Conservation (phyloP, 2,113 vertebrate species). For the Ranitomeya imitator region DNA sequence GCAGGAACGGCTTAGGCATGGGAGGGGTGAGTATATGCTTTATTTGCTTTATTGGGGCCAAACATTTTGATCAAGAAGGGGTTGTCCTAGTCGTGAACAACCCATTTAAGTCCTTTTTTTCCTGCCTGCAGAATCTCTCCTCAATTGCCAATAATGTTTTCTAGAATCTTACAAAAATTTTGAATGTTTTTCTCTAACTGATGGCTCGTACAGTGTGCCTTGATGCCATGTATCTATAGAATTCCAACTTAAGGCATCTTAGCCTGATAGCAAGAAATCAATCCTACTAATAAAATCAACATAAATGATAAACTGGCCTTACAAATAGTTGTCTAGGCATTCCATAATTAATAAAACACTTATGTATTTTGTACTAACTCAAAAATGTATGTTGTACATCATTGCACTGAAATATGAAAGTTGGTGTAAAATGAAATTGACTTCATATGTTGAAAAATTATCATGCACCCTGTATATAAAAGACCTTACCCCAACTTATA, state of each 20-base stretch:
- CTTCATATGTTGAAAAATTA: conserved; percentile 36
- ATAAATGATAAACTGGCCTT: background rate
- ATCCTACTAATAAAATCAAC: background rate
- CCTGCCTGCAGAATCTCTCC: no score
- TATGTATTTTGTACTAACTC: background rate
- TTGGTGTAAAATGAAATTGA: background rate
- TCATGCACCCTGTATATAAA: background rate
- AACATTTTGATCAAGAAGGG: no score
- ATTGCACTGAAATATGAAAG: background rate
- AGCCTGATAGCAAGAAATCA: background rate
- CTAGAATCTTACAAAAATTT: no score
- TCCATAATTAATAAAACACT: background rate
- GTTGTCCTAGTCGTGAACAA: no score
- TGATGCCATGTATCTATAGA: background rate
- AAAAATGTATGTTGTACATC: background rate
- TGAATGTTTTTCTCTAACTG: no score
- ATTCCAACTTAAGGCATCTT: background rate
- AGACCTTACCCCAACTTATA: background rate
- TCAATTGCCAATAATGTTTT: no score
- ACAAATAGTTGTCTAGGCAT: background rate
- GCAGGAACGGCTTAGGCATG: no score
- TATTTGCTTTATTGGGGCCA: no score
- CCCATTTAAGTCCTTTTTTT: no score
- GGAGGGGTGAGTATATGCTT: no score
- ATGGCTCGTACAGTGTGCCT: no score